Conservation (phyloP, 53 echinoderm and acorn worm genomes). For the Crossaster papposus region DNA sequence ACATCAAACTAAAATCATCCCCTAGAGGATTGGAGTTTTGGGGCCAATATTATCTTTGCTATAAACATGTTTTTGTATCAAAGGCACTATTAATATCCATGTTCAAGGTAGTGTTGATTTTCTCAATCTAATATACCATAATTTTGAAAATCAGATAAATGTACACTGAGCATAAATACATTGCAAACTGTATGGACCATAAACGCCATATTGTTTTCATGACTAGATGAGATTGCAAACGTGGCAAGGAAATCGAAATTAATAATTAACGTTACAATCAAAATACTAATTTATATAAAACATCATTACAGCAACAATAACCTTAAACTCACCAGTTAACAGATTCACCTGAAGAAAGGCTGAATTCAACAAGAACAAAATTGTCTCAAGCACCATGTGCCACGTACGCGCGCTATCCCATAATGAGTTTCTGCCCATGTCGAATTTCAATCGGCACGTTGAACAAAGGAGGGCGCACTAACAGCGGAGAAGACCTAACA, state of each 20-base stretch:
- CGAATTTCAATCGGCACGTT: too few species aligned
- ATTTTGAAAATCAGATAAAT: neutral
- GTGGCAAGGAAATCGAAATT: neutral
- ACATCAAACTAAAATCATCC: slow-evolving; percentile 15
- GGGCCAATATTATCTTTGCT: neutral
- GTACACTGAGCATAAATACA: slow-evolving; percentile 15
- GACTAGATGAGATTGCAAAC: slow-evolving; percentile 19
- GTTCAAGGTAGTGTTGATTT: neutral
- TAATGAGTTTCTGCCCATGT: slow-evolving; percentile 1
- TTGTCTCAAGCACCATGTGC: neutral
- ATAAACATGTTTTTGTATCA: slow-evolving; percentile 3
- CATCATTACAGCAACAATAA: slow-evolving; percentile 25
- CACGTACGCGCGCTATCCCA: slow-evolving; percentile 24
- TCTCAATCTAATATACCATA: neutral
- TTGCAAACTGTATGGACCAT: slow-evolving; percentile 7
- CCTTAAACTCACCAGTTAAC: slow-evolving; percentile 9
- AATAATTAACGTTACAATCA: slow-evolving; percentile 1
- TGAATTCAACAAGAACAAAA: neutral
- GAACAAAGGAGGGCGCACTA: slow-evolving; percentile 8
- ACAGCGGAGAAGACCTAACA: neutral
- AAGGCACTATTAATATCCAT: neutral
- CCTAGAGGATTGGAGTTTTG: neutral
- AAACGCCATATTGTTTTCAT: slow-evolving; percentile 10
- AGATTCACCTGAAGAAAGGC: neutral
- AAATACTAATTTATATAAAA: slow-evolving; percentile 10